Evolutionary conservation across 2,888 invertebrate genomes (phyloP).

Genomic region (Campopleginae sp.): DNA sequence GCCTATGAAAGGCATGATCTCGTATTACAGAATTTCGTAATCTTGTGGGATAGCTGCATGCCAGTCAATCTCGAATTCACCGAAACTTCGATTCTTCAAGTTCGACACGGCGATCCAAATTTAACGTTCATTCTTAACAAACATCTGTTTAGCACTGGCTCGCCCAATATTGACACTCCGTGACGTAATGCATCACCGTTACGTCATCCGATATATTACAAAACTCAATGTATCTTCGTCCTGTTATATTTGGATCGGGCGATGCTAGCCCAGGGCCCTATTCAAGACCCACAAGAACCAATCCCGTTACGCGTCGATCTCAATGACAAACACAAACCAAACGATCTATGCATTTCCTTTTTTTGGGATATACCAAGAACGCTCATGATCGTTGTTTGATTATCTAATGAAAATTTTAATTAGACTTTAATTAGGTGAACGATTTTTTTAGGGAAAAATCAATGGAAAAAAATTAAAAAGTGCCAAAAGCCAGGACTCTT

Average conservation of each 20-base stretch:
- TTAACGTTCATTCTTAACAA: conserved; percentile 10
- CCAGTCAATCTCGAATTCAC: conserved; percentile 34
- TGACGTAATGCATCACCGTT: conserved; percentile 27
- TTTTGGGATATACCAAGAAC: background rate
- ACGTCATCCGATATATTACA: conserved; percentile 18
- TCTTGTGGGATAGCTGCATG: conserved; percentile 34
- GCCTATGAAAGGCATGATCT: conserved; percentile 44
- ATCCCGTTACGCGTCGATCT: background rate
- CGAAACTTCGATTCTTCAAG: conserved; percentile 13
- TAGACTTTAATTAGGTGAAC: background rate
- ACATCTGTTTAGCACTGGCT: background rate
- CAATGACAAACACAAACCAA: background rate
- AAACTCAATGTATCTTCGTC: conserved; percentile 16
- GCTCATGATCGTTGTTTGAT: background rate
- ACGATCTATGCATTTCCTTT: background rate
- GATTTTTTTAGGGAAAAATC: too few relatives aligned
- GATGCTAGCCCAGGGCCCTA: background rate
- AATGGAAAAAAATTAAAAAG: background rate
- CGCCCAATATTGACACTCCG: background rate
- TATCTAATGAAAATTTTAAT: background rate
- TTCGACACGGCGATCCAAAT: conserved; percentile 12
- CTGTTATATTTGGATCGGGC: background rate
- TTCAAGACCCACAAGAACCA: background rate
- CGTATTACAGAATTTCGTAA: conserved; percentile 44
- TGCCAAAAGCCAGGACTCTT: too few relatives aligned